Evolutionary conservation across 1,140 invertebrate genomes (phyloP).

Genomic region (Steinernema khuongi): DNA sequence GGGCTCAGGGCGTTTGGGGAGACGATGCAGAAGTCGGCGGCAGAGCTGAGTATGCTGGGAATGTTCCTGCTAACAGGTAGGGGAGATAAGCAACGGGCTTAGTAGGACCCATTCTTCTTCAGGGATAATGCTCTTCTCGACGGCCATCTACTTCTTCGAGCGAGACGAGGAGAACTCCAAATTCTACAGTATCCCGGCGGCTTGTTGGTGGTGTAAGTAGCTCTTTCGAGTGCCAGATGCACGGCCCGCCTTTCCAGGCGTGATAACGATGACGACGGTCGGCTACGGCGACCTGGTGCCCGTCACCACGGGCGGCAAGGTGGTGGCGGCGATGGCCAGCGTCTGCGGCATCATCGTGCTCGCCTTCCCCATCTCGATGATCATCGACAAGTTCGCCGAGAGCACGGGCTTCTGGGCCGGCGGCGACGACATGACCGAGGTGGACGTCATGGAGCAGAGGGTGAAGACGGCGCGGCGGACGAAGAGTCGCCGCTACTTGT

Average conservation of each 20-base stretch:
- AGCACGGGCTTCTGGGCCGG: constrained; percentile 38
- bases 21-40: constrained; percentile 98
- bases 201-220: constrained; percentile 79
- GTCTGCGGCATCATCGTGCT: constrained; percentile 52
- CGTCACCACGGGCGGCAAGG: constrained; percentile 45
- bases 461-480: constrained; percentile 41
- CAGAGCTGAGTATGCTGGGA: constrained; percentile 97
- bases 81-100: constrained; percentile 72
- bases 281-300: constrained; percentile 89
- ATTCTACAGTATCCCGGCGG: constrained; percentile 93
- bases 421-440: constrained; percentile 14
- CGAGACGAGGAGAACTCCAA: constrained; percentile 88
- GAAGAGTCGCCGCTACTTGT: constrained; percentile 31
- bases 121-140: constrained; percentile 70
- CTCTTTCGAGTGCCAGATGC: neutral
- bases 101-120: neutral
- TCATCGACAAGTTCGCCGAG: constrained; percentile 54
- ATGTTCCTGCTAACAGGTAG: constrained; percentile 99
- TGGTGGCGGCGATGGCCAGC: constrained; percentile 39
- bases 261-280: constrained; percentile 96
- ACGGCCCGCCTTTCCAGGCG: constrained; percentile 59
- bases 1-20: constrained; percentile 93
- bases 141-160: constrained; percentile 96
- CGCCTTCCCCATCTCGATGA: constrained; percentile 54
- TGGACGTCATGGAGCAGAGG: constrained; percentile 22